A percentile compares a stretch with the other conserved stretches of the same genome.
phyloP scores from a whole-genome alignment of 2,113 vertebrate species.

The Hemicordylus capensis region DNA sequence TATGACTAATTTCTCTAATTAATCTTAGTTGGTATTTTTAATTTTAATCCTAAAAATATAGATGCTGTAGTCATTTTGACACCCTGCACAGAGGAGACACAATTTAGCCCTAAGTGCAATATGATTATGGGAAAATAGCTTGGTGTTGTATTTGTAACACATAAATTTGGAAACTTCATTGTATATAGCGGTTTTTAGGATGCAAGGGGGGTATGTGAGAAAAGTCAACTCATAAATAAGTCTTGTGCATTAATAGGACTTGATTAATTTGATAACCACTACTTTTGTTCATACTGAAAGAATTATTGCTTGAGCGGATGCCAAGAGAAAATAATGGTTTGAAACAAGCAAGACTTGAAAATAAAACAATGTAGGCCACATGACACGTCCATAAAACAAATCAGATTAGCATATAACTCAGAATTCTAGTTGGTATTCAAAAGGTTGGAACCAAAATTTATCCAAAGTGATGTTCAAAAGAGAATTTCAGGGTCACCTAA shows the following conservation, averaged over 20 bases:
- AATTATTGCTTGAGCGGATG: neutral
- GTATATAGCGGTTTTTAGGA: conserved; percentile 3
- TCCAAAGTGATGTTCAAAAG: too few relatives aligned
- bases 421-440: neutral
- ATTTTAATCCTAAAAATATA: conserved; percentile 7
- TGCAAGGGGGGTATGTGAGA: neutral
- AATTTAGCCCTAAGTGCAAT: conserved; percentile 25
- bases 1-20: conserved; percentile 21
- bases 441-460: too few relatives aligned
- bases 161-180: conserved; percentile 17
- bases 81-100: neutral
- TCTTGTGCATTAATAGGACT: conserved; percentile 1
- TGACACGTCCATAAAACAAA: neutral
- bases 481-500: too few relatives aligned
- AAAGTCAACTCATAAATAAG: neutral
- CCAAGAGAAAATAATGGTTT: neutral
- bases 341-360: neutral
- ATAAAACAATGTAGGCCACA: neutral
- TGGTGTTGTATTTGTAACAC: conserved; percentile 4
- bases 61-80: conserved; percentile 1
- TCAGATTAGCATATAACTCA: neutral
- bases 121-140: conserved; percentile 7
- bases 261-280: conserved; percentile 25
- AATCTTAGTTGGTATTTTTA: conserved; percentile 15
- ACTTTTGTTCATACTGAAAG: neutral